Evolutionary conservation across 1,140 invertebrate species (phyloP).

Genomic region (Ptiloglossa arizonensis): DNA sequence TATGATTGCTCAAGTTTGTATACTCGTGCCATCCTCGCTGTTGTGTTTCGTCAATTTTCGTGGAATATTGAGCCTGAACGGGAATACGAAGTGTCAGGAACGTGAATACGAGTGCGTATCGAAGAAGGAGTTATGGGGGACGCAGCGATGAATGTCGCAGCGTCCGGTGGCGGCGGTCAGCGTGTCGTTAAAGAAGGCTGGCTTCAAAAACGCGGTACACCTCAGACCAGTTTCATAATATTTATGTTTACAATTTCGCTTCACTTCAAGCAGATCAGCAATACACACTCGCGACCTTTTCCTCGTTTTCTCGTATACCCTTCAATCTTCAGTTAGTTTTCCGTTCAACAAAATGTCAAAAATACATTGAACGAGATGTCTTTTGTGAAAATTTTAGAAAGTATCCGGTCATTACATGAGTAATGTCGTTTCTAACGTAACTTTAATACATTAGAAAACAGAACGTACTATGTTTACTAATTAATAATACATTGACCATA

Average conservation of each 20-base stretch:
- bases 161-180: conserved; percentile 74
- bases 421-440: background rate
- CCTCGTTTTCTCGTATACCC: background rate
- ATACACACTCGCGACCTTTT: background rate
- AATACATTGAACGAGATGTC: background rate
- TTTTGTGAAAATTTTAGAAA: conserved; percentile 16
- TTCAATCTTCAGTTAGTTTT: background rate
- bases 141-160: conserved; percentile 79
- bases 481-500: background rate
- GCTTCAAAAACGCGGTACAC: conserved; percentile 88
- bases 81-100: conserved; percentile 10
- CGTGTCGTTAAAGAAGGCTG: conserved; percentile 91
- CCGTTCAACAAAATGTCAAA: conserved; percentile 10
- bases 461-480: background rate
- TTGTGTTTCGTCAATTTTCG: conserved; percentile 52
- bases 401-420: background rate
- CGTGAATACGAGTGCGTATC: conserved; percentile 30
- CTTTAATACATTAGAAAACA: background rate
- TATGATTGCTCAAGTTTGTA: conserved; percentile 69
- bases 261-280: background rate
- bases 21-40: conserved; percentile 51
- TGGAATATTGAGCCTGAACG: conserved; percentile 27
- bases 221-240: conserved; percentile 51
- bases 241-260: conserved; percentile 44
- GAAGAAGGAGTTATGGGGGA: conserved; percentile 70